phyloP scores from a whole-genome alignment of 2,888 invertebrate species.

The Agapostemon virescens region DNA sequence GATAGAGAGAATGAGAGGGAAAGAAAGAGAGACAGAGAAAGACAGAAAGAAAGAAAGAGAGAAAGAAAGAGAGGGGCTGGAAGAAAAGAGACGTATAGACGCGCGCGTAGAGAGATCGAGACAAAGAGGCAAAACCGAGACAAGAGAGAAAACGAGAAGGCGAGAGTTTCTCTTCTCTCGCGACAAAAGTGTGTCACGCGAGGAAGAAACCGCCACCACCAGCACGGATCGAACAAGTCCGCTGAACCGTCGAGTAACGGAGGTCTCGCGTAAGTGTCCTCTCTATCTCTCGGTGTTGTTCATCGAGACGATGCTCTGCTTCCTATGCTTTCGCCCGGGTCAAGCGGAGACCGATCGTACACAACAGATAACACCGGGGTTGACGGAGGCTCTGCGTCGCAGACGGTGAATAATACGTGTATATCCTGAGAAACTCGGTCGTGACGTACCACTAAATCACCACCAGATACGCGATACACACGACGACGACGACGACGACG shows the following conservation, averaged over 20 bases:
- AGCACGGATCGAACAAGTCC: slow-evolving; percentile 47
- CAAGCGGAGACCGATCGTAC: not conserved
- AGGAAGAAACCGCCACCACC: slow-evolving; percentile 51
- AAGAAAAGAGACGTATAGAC: not conserved
- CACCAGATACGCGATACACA: not conserved
- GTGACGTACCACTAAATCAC: not conserved
- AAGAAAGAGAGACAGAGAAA: slow-evolving; percentile 15
- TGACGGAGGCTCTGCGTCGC: not conserved
- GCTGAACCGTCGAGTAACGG: slow-evolving; percentile 18
- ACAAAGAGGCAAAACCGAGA: not conserved
- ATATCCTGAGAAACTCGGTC: not conserved
- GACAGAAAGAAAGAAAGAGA: not conserved
- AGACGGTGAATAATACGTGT: not conserved
- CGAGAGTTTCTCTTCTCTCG: slow-evolving; percentile 54
- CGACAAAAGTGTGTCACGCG: slow-evolving; percentile 65
- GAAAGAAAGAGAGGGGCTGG: not conserved
- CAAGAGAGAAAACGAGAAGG: slow-evolving; percentile 11
- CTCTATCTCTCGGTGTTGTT: slow-evolving; percentile 18
- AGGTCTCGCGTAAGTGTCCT: slow-evolving; percentile 12
- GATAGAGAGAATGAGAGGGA: slow-evolving; percentile 2
- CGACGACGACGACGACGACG: not conserved
- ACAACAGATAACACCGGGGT: not conserved
- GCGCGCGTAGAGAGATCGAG: not conserved
- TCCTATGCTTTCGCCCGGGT: not conserved
- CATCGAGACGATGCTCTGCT: not conserved